Base-by-base conservation (phyloP, 2,888 invertebrate genomes). In the Limnephilus auricula region DNA sequence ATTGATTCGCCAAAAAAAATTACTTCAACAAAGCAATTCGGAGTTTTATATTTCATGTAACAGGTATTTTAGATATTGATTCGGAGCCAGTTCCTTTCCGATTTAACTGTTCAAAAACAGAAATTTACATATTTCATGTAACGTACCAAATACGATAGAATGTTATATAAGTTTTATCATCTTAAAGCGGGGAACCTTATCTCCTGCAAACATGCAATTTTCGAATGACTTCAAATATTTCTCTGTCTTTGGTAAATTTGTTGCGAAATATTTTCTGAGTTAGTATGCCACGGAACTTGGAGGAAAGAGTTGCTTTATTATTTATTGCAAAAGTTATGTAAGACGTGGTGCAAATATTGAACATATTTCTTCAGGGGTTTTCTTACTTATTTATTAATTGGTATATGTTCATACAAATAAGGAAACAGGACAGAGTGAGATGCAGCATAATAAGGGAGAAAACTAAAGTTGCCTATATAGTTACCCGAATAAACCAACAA, bases 331-430 rank as follows among this genome's bases (percentile, higher is more conserved):
- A 65, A 65, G 65, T 65, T 65, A 6, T n/a, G n/a, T 65, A 65
- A 65, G 65, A 65, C 65, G 65, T n/a, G n/a, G 65, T 65, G 65
- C 65, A 65, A 65, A 65, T 65, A 65, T 65, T 65, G 65, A 65
- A 65, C 65, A 5, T n/a, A 65, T 65, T 65, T 65, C 65, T 65
- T 65, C 65, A 2, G 65, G 6, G 25, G n/a, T 65, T 65, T n/a
- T 25, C 65, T 65, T 9, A 9, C 25, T 65, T 65, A n/a, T 65
- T 25, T 65, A 25, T 65, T 65, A n/a, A 25, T 65, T 2, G 65
- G 65, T 5, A 18, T 65, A 1, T 6, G 5, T 5, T 18, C 50
- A 6, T n/a, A 25, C 65, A 25, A n/a, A 65, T 25, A n/a, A n/a
- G n/a, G n/a, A n/a, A n/a, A n/a, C n/a, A n/a, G n/a, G n/a, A n/a